These are phyloP conservation scores for Nerophis lumbriciformis DNA, from an alignment of 2,113 vertebrate genomes.

Conservation along the genomic window DNA sequence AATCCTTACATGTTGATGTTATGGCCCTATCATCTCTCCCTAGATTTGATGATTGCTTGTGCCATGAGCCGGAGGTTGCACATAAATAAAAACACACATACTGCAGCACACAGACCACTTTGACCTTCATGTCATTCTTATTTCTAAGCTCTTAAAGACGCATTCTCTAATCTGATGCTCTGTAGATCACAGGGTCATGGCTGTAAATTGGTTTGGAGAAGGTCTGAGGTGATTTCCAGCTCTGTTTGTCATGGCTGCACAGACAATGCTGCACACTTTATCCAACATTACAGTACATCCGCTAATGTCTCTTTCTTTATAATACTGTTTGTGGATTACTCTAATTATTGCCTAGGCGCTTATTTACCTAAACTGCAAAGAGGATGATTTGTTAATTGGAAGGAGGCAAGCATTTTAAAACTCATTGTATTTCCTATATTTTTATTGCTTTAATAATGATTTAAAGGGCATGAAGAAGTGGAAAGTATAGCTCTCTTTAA, in stretches of 20 bases:
- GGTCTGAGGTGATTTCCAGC: conserved; percentile 29
- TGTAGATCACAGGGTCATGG: conserved; percentile 49
- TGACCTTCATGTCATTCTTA: conserved; percentile 40
- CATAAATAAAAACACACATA: conserved; percentile 42
- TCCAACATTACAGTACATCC: conserved; percentile 13
- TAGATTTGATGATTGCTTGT: conserved; percentile 15
- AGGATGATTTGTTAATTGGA: too few species aligned
- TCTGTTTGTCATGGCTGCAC: conserved; percentile 27
- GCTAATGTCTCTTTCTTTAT: conserved; percentile 5
- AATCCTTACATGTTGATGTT: not conserved
- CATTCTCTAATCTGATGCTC: conserved; percentile 42
- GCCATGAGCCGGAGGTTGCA: conserved; percentile 6
- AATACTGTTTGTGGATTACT: too few species aligned
- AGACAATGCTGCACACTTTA: not conserved
- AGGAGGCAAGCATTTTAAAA: too few species aligned
- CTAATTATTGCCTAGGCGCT: too few species aligned
- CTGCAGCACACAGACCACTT: conserved; percentile 22
- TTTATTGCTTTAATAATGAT: too few species aligned
- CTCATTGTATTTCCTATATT: too few species aligned
- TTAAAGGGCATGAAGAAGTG: too few species aligned
- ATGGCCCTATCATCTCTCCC: not conserved
- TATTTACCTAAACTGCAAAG: too few species aligned
- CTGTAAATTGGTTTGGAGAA: conserved; percentile 39
- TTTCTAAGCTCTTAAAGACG: conserved; percentile 44
- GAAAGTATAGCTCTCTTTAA: too few species aligned